These are phyloP conservation scores for Chalcis sispes DNA, from an alignment of 2,888 invertebrate species.

Conservation along the genomic window DNA sequence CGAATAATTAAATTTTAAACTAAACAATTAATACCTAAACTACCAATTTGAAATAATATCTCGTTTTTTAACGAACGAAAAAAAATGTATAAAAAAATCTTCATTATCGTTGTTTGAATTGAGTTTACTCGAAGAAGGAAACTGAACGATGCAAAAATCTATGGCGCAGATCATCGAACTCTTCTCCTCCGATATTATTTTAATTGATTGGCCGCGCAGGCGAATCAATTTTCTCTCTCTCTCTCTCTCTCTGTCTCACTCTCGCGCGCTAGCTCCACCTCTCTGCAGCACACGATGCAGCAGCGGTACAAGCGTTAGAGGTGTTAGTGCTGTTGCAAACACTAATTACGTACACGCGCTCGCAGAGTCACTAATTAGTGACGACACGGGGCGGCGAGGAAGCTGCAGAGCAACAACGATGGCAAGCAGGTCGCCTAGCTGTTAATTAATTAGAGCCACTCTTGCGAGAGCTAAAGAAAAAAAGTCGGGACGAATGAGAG, in stretches of 20 bases:
- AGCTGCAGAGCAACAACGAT: neutral
- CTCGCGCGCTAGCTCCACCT: neutral
- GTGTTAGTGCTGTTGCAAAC: slow-evolving; percentile 60
- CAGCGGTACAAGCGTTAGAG: neutral
- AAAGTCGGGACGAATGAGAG: neutral
- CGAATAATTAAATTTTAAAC: too few relatives aligned
- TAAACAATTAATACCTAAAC: too few relatives aligned
- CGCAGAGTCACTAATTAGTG: slow-evolving; percentile 72
- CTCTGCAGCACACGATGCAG: neutral
- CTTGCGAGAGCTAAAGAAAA: slow-evolving; percentile 58
- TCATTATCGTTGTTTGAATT: too few relatives aligned
- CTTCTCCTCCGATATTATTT: slow-evolving; percentile 10
- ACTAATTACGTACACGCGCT: slow-evolving; percentile 70
- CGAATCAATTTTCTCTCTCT: slow-evolving; percentile 17
- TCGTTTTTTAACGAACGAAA: too few relatives aligned
- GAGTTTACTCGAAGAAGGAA: too few relatives aligned
- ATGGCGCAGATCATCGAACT: neutral
- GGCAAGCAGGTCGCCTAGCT: slow-evolving; percentile 65
- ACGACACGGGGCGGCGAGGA: slow-evolving; percentile 52
- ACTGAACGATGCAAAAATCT: too few relatives aligned
- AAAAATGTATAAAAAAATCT: too few relatives aligned
- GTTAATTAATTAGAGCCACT: slow-evolving; percentile 75
- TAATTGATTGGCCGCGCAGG: slow-evolving; percentile 37
- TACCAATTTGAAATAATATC: too few relatives aligned
- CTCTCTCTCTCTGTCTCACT: neutral